Conservation (phyloP, 1,140 invertebrate genomes). For the Portunus trituberculatus region DNA sequence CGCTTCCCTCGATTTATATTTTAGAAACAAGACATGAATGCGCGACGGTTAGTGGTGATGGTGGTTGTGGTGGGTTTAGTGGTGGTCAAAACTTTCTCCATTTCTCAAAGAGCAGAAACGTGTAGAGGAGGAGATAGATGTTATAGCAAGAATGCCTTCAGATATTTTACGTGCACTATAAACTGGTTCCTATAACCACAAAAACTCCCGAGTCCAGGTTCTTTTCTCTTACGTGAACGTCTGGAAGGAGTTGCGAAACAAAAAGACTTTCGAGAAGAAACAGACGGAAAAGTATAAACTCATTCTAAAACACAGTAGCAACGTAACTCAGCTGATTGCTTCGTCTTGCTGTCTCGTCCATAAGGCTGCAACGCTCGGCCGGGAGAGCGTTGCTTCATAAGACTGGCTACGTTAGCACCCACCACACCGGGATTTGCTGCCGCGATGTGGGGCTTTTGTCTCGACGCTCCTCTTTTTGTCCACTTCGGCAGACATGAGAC, state of each 20-base stretch:
- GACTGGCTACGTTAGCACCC: not conserved
- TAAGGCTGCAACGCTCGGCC: not conserved
- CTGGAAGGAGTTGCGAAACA: no score
- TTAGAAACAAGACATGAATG: not conserved
- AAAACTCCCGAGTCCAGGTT: no score
- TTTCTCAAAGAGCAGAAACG: not conserved
- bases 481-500: not conserved
- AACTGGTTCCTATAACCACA: no score
- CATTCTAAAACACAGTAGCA: slow-evolving; percentile 3
- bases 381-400: not conserved
- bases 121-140: not conserved
- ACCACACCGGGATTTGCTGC: not conserved
- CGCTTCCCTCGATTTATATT: not conserved
- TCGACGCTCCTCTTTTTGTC: not conserved
- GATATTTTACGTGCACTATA: no score
- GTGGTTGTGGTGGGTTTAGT: not conserved
- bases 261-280: not conserved
- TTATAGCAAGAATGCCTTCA: no score
- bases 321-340: slow-evolving; percentile 11
- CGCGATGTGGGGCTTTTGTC: not conserved
- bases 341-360: not conserved
- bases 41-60: not conserved
- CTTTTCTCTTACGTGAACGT: no score
- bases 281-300: not conserved
- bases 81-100: not conserved